Conservation (phyloP, 53 echinoderm and acorn worm species). For the Temnopleurus reevesii region DNA sequence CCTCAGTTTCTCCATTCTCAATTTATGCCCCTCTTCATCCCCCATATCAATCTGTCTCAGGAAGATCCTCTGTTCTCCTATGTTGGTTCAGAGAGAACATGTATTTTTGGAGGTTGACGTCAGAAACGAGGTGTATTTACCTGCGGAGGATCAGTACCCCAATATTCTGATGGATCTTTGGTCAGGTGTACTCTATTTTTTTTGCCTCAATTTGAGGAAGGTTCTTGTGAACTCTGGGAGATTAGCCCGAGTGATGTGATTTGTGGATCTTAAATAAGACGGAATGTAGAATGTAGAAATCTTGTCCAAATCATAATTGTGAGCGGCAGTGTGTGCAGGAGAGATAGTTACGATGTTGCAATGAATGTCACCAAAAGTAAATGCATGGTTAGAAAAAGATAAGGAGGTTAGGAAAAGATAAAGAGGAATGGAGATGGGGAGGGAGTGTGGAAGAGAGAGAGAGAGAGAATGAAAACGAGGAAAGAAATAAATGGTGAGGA, state of each 20-base stretch:
- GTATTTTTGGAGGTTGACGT: conserved; percentile 21
- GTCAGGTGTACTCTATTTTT: not conserved
- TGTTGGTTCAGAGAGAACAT: not conserved
- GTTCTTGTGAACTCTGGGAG: not conserved
- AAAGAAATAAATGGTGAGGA: not conserved
- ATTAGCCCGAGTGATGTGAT: not conserved
- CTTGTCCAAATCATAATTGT: too few species aligned
- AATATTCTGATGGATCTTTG: conserved; percentile 12
- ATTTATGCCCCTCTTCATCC: too few species aligned
- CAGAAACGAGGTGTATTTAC: not conserved
- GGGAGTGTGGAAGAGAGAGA: not conserved
- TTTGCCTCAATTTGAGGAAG: not conserved
- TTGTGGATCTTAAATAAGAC: not conserved
- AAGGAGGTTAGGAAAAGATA: not conserved
- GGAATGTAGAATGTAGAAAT: too few species aligned
- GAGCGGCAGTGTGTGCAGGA: too few species aligned
- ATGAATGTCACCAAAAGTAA: too few species aligned
- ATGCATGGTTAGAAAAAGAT: too few species aligned
- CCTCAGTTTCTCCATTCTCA: too few species aligned
- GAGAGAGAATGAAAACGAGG: not conserved
- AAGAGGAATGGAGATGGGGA: not conserved
- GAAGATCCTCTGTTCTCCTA: not conserved
- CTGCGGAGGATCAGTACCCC: not conserved
- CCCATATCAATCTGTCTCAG: too few species aligned
- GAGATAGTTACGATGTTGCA: too few species aligned